Percentiles rank a stretch among this genome's conserved stretches.
These are phyloP conservation scores for Pantherophis alleghaniensis DNA, from an alignment of 2,797 vertebrate genomes.

Conservation along the genomic window DNA sequence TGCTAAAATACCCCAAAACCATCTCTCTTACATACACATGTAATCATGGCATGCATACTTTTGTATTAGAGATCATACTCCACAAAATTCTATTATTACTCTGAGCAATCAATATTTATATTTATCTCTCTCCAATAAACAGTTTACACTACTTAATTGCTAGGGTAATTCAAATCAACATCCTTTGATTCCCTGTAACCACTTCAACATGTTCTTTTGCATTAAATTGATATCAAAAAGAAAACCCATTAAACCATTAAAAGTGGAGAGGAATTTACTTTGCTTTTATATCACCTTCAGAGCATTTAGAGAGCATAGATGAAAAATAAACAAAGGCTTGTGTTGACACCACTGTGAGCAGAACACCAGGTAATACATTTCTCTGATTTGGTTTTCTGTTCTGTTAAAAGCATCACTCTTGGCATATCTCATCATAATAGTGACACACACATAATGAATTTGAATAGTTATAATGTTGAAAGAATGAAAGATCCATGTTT, in stretches of 20 bases:
- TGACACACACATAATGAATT: not conserved
- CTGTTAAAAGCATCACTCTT: not conserved
- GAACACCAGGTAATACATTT: not conserved
- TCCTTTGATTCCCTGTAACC: conserved; percentile 46
- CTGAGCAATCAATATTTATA: conserved; percentile 30
- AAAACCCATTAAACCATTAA: conserved; percentile 40
- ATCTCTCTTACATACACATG: not conserved
- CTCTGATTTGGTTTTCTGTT: not conserved
- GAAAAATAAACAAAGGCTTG: not conserved
- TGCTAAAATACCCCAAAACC: conserved; percentile 43
- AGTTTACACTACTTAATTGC: conserved; percentile 57
- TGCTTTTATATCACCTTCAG: conserved; percentile 49
- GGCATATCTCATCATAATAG: not conserved
- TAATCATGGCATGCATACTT: conserved; percentile 30
- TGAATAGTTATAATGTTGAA: not conserved
- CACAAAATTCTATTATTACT: conserved; percentile 47
- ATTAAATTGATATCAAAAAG: conserved; percentile 40
- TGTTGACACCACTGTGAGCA: conserved; percentile 22
- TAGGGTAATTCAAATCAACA: conserved; percentile 42
- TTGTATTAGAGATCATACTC: conserved; percentile 44
- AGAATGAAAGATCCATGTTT: conserved; percentile 8
- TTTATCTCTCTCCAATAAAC: conserved; percentile 23
- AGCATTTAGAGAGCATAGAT: conserved; percentile 33
- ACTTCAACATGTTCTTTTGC: conserved; percentile 35
- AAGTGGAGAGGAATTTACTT: conserved; percentile 39